Percentiles rank a stretch among this genome's conserved stretches.
phyloP scores from a whole-genome alignment of 2,888 invertebrate genomes.

The Autographa pulchrina region DNA sequence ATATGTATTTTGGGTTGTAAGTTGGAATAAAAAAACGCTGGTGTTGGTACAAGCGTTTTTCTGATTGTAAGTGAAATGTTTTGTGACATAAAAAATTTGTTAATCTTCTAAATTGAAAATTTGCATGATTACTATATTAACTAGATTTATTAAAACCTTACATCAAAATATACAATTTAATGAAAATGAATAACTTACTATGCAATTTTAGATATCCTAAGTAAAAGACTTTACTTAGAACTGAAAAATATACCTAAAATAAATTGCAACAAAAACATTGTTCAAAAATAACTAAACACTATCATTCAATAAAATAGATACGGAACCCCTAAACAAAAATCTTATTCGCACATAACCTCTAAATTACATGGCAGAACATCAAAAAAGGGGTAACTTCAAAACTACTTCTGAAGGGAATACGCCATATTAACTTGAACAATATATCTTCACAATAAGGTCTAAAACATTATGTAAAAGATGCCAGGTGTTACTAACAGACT shows the following conservation, averaged over 20 bases:
- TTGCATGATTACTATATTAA: too few species aligned
- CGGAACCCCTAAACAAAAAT: conserved; percentile 27
- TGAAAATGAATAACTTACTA: too few species aligned
- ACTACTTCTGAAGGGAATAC: conserved; percentile 23
- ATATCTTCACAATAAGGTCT: not conserved
- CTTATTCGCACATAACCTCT: not conserved
- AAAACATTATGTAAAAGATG: not conserved
- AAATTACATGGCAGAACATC: conserved; percentile 14
- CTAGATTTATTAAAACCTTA: too few species aligned
- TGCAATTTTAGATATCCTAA: too few species aligned
- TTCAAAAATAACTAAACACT: too few species aligned
- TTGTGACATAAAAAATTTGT: not conserved
- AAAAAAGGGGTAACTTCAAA: conserved; percentile 26
- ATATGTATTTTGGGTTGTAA: conserved; percentile 42
- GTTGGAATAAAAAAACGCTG: conserved; percentile 12
- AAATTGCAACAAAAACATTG: too few species aligned
- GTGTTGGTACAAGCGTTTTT: not conserved
- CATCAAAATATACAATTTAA: too few species aligned
- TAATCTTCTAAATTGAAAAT: too few species aligned
- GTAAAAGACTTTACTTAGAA: too few species aligned
- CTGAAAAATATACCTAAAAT: too few species aligned
- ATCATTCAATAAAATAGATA: not conserved
- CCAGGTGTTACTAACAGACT: not conserved
- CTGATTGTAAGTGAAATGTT: not conserved
- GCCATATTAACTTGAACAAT: conserved; percentile 23